Conservation (phyloP, 2,113 vertebrate species). For the Lonchura striata region DNA sequence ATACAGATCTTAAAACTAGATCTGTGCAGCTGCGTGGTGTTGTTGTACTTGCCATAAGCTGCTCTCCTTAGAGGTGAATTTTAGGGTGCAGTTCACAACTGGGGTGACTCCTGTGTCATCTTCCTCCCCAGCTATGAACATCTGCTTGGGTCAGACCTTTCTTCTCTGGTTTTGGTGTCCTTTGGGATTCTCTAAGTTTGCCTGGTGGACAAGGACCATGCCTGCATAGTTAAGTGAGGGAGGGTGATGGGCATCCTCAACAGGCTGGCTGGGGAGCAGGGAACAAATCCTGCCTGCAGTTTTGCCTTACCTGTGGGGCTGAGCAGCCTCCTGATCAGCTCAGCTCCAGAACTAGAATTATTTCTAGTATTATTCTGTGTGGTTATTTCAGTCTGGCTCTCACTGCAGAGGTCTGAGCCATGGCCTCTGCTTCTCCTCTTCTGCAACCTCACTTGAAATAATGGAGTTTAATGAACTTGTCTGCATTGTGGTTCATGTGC, state of each 20-base stretch:
- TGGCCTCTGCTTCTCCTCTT: background rate
- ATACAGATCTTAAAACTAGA: background rate
- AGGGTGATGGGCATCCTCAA: background rate
- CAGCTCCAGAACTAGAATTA: background rate
- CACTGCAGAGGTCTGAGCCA: background rate
- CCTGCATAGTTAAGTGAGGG: accelerated
- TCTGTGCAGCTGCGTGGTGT: background rate
- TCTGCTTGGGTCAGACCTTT: background rate
- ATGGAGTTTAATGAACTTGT: background rate
- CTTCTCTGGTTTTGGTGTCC: background rate
- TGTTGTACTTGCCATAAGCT: background rate
- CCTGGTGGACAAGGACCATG: background rate
- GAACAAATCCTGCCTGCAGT: background rate
- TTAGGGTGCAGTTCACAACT: background rate
- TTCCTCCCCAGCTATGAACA: background rate
- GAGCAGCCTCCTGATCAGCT: background rate
- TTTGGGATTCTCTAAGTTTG: background rate
- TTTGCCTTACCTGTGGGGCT: background rate
- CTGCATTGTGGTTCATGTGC: accelerated
- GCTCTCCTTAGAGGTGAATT: background rate
- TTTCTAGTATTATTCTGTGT: background rate
- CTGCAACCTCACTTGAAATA: background rate
- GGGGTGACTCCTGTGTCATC: background rate
- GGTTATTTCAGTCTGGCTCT: background rate
- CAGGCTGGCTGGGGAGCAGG: background rate